Evolutionary conservation across 2,888 invertebrate genomes (phyloP).

Genomic region (Microctonus brassicae): DNA sequence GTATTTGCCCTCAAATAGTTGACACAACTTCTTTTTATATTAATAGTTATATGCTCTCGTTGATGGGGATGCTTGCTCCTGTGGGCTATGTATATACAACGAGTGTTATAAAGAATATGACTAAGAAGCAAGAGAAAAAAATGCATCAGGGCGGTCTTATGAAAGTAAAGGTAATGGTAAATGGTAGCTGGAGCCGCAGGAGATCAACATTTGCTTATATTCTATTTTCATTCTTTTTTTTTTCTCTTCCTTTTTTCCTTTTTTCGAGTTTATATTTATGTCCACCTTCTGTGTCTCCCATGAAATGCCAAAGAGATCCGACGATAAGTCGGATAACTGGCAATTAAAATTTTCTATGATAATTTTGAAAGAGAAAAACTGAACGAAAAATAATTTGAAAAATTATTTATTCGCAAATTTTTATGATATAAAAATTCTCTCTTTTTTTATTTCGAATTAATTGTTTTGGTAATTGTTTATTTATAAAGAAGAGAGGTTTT

Average conservation of each 20-base stretch:
- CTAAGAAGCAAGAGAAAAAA: background rate
- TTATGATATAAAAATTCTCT: constrained; percentile 46
- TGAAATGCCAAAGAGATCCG: constrained; percentile 24
- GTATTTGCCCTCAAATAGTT: background rate
- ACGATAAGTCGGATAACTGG: constrained; percentile 47
- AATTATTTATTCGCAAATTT: too few species aligned
- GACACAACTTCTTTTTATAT: background rate
- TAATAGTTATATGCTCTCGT: background rate
- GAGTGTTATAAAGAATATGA: background rate
- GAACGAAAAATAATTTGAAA: constrained; percentile 40
- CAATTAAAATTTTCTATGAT: constrained; percentile 46
- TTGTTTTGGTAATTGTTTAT: too few species aligned
- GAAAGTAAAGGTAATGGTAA: constrained; percentile 45
- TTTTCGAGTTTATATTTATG: constrained; percentile 17
- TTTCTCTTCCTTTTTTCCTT: background rate
- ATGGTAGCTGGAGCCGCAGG: constrained; percentile 54
- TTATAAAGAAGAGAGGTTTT: too few species aligned
- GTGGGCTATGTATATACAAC: background rate
- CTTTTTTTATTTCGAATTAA: background rate
- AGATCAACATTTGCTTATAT: constrained; percentile 45
- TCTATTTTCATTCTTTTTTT: constrained; percentile 22
- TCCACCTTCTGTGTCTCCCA: constrained; percentile 24
- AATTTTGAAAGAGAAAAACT: background rate
- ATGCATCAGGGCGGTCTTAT: constrained; percentile 18
- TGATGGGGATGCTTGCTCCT: background rate